Percentiles rank a stretch among this genome's conserved stretches.
Conservation (phyloP, 2,797 vertebrate species). For the Leptatherina wallacei region DNA sequence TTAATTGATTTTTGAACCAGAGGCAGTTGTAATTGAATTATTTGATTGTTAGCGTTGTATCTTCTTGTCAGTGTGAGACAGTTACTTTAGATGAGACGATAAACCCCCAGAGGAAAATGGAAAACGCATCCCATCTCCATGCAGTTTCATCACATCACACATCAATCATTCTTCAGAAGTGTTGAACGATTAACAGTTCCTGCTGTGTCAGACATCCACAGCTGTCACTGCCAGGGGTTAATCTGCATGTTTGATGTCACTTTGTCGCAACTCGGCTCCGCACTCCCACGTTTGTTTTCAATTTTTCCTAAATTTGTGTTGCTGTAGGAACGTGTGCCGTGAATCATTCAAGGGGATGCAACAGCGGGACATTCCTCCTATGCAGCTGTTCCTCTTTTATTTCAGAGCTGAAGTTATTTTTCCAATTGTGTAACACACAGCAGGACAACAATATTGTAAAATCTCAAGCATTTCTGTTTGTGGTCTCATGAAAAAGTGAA, state of each 20-base stretch:
- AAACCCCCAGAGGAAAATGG: slow-evolving; percentile 61
- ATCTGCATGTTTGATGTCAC: slow-evolving; percentile 37
- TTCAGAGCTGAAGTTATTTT: slow-evolving; percentile 5
- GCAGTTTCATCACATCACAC: slow-evolving; percentile 16
- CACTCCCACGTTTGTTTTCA: slow-evolving; percentile 20
- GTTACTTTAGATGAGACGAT: slow-evolving; percentile 69
- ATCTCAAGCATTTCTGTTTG: neutral
- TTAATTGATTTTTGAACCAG: slow-evolving; percentile 63
- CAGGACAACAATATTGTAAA: neutral
- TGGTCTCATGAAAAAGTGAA: neutral
- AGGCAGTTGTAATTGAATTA: slow-evolving; percentile 57
- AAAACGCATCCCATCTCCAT: slow-evolving; percentile 26
- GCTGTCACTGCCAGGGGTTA: slow-evolving; percentile 23
- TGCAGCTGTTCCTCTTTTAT: slow-evolving; percentile 22
- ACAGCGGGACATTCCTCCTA: slow-evolving; percentile 5
- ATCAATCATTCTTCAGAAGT: slow-evolving; percentile 35
- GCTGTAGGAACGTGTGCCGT: slow-evolving; percentile 13
- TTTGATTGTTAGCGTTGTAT: slow-evolving; percentile 68
- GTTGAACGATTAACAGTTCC: slow-evolving; percentile 27
- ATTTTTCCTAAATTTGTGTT: slow-evolving; percentile 23
- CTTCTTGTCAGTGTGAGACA: slow-evolving; percentile 66
- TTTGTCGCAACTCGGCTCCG: slow-evolving; percentile 50
- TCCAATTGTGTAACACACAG: neutral
- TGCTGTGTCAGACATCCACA: slow-evolving; percentile 34
- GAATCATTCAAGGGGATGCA: slow-evolving; percentile 36